These are phyloP conservation scores for Dioctria rufipes DNA, from an alignment of 2,888 invertebrate species.

Conservation along the genomic window DNA sequence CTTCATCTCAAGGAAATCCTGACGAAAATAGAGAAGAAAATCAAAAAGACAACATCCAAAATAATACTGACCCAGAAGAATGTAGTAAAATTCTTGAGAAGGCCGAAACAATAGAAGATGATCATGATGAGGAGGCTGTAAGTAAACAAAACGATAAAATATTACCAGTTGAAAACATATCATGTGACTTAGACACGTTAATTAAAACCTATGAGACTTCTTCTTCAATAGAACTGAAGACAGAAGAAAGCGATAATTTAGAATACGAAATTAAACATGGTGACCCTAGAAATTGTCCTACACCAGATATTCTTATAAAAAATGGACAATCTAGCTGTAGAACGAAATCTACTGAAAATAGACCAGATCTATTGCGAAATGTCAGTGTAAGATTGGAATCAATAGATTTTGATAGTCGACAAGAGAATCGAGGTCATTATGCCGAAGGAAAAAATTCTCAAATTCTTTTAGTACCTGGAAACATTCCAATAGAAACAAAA, in stretches of 20 bases:
- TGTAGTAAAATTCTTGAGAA: constrained; percentile 15
- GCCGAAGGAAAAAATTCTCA: constrained; percentile 26
- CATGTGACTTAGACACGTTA: constrained; percentile 61
- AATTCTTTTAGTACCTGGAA: constrained; percentile 53
- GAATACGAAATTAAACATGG: constrained; percentile 11
- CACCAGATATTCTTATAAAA: constrained; percentile 67
- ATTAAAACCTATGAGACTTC: constrained; percentile 58
- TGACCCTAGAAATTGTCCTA: constrained; percentile 61
- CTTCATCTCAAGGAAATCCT: constrained; percentile 12
- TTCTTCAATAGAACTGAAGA: constrained; percentile 33
- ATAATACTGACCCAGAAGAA: constrained; percentile 4
- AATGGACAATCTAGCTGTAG: constrained; percentile 60
- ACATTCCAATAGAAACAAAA: constrained; percentile 52
- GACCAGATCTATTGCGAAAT: constrained; percentile 66
- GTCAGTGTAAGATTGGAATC: constrained; percentile 62
- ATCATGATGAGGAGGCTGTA: constrained; percentile 30
- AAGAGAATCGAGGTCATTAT: not conserved
- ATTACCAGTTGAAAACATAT: constrained; percentile 52
- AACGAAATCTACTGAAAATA: constrained; percentile 61
- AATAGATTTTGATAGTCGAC: not conserved
- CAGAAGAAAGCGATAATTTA: constrained; percentile 6
- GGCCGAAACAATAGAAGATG: not conserved
- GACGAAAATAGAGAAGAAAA: not conserved
- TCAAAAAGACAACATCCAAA: not conserved
- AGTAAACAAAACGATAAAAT: constrained; percentile 1